These are phyloP conservation scores for Caenorhabditis briggsae DNA, from an alignment of 1,140 invertebrate species.

Conservation along the genomic window DNA sequence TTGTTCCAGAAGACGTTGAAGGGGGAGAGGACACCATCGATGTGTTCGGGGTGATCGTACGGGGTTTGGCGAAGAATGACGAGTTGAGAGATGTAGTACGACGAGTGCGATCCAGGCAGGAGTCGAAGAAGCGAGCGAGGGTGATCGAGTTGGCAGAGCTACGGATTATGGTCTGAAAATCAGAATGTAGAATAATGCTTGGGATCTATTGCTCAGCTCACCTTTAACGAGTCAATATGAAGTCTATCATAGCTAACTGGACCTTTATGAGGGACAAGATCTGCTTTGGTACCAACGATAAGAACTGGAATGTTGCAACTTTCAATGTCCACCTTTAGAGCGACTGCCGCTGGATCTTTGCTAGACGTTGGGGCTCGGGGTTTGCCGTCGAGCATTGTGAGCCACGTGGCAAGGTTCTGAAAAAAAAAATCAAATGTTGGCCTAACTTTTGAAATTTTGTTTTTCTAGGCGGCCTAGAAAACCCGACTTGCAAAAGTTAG, in stretches of 20 bases:
- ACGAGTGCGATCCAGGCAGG: slow-evolving; percentile 27
- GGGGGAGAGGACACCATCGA: background rate
- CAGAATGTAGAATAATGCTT: too few species aligned
- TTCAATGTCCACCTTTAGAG: slow-evolving; percentile 54
- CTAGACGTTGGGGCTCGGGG: slow-evolving; percentile 1
- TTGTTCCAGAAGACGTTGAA: background rate
- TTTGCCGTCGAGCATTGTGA: slow-evolving; percentile 59
- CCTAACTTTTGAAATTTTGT: too few species aligned
- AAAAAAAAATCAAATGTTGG: background rate
- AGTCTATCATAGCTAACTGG: slow-evolving; percentile 57
- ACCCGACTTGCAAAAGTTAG: too few species aligned
- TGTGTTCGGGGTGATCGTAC: slow-evolving; percentile 14
- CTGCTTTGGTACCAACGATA: slow-evolving; percentile 55
- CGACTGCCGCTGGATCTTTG: slow-evolving; percentile 20
- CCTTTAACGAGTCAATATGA: background rate
- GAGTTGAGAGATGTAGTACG: background rate
- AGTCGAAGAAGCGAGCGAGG: slow-evolving; percentile 24
- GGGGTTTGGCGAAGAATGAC: slow-evolving; percentile 16
- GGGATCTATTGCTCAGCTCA: too few species aligned
- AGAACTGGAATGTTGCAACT: slow-evolving; percentile 60
- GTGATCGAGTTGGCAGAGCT: slow-evolving; percentile 33
- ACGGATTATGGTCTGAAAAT: background rate
- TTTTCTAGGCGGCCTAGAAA: too few species aligned
- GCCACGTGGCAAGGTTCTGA: slow-evolving; percentile 59
- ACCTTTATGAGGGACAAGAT: slow-evolving; percentile 47